Evolutionary conservation across 1,140 invertebrate genomes (phyloP).

Genomic region (Asbolus verrucosus): DNA sequence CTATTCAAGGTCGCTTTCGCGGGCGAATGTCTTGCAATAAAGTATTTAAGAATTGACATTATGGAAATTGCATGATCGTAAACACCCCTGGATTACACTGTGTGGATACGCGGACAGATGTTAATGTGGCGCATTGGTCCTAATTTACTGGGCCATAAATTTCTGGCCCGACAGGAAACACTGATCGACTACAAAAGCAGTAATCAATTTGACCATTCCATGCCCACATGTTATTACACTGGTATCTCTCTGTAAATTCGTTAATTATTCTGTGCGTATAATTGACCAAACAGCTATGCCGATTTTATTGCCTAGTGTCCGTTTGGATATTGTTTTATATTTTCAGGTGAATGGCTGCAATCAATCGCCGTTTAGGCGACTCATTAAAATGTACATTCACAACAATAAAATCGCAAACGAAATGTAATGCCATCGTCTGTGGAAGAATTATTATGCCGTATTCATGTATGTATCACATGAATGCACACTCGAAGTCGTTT

Average conservation of each 20-base stretch:
- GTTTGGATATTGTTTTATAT: conserved; percentile 29
- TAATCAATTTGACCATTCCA: conserved; percentile 56
- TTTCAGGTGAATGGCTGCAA: conserved; percentile 24
- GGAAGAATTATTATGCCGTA: no score
- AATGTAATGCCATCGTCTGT: no score
- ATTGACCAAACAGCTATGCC: conserved; percentile 43
- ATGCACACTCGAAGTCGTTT: conserved; percentile 46
- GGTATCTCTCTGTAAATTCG: conserved; percentile 50
- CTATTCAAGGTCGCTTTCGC: not conserved
- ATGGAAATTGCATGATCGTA: no score
- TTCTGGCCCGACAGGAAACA: conserved; percentile 52
- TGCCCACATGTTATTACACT: conserved; percentile 52
- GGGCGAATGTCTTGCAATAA: conserved; percentile 33
- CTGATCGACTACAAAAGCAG: conserved; percentile 57
- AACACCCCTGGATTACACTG: conserved; percentile 28
- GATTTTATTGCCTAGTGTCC: conserved; percentile 41
- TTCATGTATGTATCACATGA: conserved; percentile 47
- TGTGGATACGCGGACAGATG: conserved; percentile 50
- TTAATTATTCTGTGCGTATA: conserved; percentile 49
- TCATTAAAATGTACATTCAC: no score
- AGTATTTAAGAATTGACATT: conserved; percentile 40
- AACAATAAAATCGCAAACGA: no score
- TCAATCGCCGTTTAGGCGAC: no score
- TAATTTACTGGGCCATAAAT: conserved; percentile 55
- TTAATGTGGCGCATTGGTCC: conserved; percentile 44